Evolutionary conservation across 2,113 vertebrate species (phyloP).

Genomic region (Pycnonotus jocosus): DNA sequence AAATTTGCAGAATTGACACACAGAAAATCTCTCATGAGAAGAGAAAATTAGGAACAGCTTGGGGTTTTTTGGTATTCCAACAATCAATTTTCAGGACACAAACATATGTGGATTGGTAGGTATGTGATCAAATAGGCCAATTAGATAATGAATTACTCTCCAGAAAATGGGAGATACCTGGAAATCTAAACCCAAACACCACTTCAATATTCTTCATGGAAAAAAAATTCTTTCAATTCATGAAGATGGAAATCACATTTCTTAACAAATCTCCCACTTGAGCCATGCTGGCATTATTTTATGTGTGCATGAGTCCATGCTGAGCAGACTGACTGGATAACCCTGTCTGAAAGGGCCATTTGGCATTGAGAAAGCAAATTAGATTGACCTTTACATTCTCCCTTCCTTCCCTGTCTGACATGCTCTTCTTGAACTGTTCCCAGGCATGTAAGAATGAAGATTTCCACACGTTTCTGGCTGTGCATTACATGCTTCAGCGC

Average conservation of each 20-base stretch:
- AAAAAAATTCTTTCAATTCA: neutral
- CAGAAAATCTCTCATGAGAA: neutral
- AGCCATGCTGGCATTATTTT: neutral
- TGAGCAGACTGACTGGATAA: neutral
- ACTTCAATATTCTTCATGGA: neutral
- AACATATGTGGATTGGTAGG: neutral
- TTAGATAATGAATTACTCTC: neutral
- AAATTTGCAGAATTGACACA: neutral
- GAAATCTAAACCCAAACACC: neutral
- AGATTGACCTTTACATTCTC: neutral
- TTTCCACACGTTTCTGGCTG: neutral
- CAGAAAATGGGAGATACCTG: neutral
- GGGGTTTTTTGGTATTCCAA: neutral
- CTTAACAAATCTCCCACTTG: neutral
- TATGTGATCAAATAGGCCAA: neutral
- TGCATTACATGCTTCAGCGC: neutral
- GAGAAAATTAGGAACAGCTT: neutral
- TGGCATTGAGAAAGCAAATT: neutral
- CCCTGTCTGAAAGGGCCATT: neutral
- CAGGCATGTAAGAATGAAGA: neutral
- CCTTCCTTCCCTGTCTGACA: neutral
- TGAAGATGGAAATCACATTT: neutral
- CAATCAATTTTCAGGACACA: neutral
- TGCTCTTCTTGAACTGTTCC: neutral
- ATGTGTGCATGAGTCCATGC: rapidly evolving